Evolutionary conservation across 2,113 vertebrate species (phyloP).

Genomic region (Chroicocephalus ridibundus): DNA sequence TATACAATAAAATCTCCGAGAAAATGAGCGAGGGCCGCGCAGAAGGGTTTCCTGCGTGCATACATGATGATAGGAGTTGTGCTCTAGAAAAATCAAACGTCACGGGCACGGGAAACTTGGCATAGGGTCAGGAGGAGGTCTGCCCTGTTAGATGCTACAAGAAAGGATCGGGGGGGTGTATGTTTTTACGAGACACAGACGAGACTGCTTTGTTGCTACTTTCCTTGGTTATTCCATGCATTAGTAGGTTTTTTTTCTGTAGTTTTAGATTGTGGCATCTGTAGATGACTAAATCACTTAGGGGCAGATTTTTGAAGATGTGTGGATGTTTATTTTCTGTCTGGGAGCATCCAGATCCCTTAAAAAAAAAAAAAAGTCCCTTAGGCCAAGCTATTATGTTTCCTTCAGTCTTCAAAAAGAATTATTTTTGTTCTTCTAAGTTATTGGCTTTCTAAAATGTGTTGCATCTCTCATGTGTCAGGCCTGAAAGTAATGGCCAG

Average conservation of each 20-base stretch:
- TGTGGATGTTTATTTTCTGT: constrained; percentile 7
- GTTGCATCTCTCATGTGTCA: not conserved
- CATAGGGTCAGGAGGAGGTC: not conserved
- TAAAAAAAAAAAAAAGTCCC: not conserved
- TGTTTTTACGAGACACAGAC: not conserved
- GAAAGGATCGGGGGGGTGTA: not conserved
- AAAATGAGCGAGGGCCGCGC: not conserved
- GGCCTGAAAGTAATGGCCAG: not conserved
- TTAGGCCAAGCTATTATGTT: not conserved
- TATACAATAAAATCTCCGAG: not conserved
- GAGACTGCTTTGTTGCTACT: not conserved
- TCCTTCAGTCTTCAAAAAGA: not conserved
- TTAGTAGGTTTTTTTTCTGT: not conserved
- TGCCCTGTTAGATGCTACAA: not conserved
- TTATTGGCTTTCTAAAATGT: not conserved
- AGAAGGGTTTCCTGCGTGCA: not conserved
- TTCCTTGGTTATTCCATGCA: not conserved
- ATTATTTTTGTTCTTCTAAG: not conserved
- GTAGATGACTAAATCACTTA: not conserved
- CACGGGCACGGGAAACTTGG: not conserved
- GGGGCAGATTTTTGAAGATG: constrained; percentile 1
- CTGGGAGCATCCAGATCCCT: not conserved
- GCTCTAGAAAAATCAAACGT: not conserved
- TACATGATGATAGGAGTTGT: fast-evolving
- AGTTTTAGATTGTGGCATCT: not conserved